Evolutionary conservation across 2,888 invertebrate genomes (phyloP), one percentile per base, ranked within the genome.

Genomic region (Tetropium fuscum): DNA sequence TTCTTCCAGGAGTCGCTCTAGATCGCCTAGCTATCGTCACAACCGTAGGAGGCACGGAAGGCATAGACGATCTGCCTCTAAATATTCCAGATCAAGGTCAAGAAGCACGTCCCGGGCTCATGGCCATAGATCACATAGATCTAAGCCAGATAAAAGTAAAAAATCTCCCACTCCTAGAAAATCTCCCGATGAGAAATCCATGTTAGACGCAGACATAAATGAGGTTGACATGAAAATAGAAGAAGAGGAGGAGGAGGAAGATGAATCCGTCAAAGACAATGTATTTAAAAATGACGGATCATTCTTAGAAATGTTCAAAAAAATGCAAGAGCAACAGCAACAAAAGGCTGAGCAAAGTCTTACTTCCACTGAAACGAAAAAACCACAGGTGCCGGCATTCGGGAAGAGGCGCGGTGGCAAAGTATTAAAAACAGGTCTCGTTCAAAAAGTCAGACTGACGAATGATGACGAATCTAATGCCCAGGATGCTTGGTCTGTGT

Each of bases 401-500:
- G 94, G 94, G 22, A 94, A 95, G 78, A 86, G 95, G 69, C 87
- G 94, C 57, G 94, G 94, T 44, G 94, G 94, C 10, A 87, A 94
- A 77, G 91, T 94, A 44, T 84, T 96, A 11, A 95, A 95, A 82
- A 95, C 95, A 41, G 95, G 95, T 32, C 84, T 95, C 79, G 95
- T 96, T 32, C 93, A 94, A 74, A 96, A 96, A 79, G 87, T 88
- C 41, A 91, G 91, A 78, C 86, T 87, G 15, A 83, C 83, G 11
- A 86, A 85, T 49, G 89, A 89, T 71, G 87, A 87, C 69, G 85
- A 83, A 0, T 88, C 88, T 68, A 84, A 87, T 13, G 89, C 90
- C 0, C 93, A 92, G 77, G 95, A 96, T 81, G 94, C 95, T 8
- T 96, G 96, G 96, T 92, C 95, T 0, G 86, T 94, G 18, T 97